These are phyloP conservation scores for Agrilus mali DNA, from an alignment of 2,888 invertebrate genomes.

Conservation along the genomic window DNA sequence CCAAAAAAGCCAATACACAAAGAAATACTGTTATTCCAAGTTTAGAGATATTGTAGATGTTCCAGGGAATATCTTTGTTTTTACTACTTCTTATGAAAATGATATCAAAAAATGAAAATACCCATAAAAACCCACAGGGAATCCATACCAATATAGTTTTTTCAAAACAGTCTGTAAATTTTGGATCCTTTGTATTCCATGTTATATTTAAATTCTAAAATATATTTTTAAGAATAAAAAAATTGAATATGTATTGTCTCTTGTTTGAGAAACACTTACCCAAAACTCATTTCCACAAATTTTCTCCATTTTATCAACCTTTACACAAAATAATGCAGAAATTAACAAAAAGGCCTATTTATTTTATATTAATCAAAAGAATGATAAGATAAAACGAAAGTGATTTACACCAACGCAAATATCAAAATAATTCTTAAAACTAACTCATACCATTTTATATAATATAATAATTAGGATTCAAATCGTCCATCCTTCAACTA, in stretches of 20 bases:
- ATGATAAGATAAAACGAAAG: too few species aligned
- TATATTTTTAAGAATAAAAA: too few species aligned
- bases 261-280: constrained; percentile 39
- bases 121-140: constrained; percentile 77
- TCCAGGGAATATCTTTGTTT: constrained; percentile 68
- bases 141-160: constrained; percentile 82
- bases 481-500: too few species aligned
- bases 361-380: too few species aligned
- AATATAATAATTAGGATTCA: too few species aligned
- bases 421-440: too few species aligned
- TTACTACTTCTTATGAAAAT: constrained; percentile 66
- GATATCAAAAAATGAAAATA: constrained; percentile 58
- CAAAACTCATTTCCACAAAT: constrained; percentile 72
- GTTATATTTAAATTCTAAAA: constrained; percentile 63
- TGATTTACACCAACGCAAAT: too few species aligned
- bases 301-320: constrained; percentile 35
- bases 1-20: constrained; percentile 53
- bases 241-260: too few species aligned
- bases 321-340: too few species aligned
- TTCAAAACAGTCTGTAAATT: constrained; percentile 84
- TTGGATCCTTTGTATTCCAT: constrained; percentile 69
- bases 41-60: constrained; percentile 58
- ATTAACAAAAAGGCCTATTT: too few species aligned
- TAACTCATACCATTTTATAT: too few species aligned
- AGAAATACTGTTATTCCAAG: constrained; percentile 49